Evolutionary conservation across 2,888 invertebrate genomes (phyloP), one percentile per base, ranked within the genome.

Genomic region (Nesidiocoris tenuis): DNA sequence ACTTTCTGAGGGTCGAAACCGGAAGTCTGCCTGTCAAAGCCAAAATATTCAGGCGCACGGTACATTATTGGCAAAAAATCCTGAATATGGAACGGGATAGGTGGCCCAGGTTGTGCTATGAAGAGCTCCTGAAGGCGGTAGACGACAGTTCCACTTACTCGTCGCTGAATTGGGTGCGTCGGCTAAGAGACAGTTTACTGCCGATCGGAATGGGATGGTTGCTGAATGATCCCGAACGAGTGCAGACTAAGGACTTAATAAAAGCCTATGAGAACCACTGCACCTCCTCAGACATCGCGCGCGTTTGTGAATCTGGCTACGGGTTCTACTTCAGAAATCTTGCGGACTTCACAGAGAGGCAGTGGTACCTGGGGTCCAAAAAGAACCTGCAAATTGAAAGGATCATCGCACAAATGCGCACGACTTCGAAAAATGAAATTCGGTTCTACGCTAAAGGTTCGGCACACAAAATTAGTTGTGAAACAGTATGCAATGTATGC

Each of bases 1-100:
- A 59, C 59, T 59, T 59, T n/a, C 59, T 59, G 5, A 3, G 59
- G n/a, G n/a, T 59, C 17, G 59, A 72, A 90, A 96, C 77, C 83
- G 84, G 82, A 16, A 39, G 5, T 12, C 12, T 12, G 39, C 39
- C 39, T 7, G 12, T 39, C 39, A 7, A 39, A 39, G 12, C 39
- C 39, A 39, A 39, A 39, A 12, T 39, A 39, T 39, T 39, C 39
- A 39, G 39, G 39, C 3, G 39, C 3, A 12, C 39, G 12, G 39
- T 39, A 7, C n/a, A n/a, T n/a, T n/a, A n/a, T n/a, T 39, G 39
- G 39, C 39, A 12, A 39, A 39, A 39, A 39, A 39, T 39, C 5
- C 12, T 12, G 3, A 39, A 39, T 7, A 39, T 39, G 39, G 39
- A 39, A 12, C 39, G 12, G 39, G 39, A 39, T 7, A 39, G 39